These are phyloP conservation scores for Arrhopalites spinosus DNA, from an alignment of 2,888 invertebrate genomes.

Conservation along the genomic window DNA sequence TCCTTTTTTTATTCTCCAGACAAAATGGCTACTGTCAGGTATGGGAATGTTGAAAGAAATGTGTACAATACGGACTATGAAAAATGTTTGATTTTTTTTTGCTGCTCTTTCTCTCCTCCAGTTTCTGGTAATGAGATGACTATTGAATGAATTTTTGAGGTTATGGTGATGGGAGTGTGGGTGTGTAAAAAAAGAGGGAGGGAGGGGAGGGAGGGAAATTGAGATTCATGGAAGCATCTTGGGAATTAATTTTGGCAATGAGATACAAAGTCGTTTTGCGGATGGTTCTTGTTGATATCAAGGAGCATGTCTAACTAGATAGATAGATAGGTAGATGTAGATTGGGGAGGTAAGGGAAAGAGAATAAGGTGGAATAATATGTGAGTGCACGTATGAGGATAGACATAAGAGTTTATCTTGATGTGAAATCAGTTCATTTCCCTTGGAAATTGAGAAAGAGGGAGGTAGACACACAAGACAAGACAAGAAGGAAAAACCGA, in stretches of 20 bases:
- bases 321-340: constrained; percentile 28
- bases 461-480: too few relatives aligned
- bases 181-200: constrained; percentile 13
- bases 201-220: constrained; percentile 29
- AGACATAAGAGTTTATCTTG: constrained; percentile 49
- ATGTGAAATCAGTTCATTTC: constrained; percentile 53
- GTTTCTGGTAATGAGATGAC: background rate
- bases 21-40: too few relatives aligned
- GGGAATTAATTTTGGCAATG: constrained; percentile 48
- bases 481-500: background rate
- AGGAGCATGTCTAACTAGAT: constrained; percentile 33
- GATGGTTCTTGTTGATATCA: constrained; percentile 34
- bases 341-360: background rate
- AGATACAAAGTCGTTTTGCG: constrained; percentile 38
- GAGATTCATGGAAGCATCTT: constrained; percentile 40
- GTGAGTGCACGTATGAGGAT: constrained; percentile 27
- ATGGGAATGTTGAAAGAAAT: too few relatives aligned
- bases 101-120: too few relatives aligned
- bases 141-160: background rate
- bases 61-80: too few relatives aligned
- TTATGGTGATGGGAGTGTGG: constrained; percentile 7
- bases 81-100: too few relatives aligned
- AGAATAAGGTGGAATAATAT: constrained; percentile 20
- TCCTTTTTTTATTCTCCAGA: too few relatives aligned
- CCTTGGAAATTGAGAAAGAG: constrained; percentile 53